Evolutionary conservation across 2,888 invertebrate genomes (phyloP), one percentile per base, ranked within the genome.

Genomic region (Neelides folsomi): DNA sequence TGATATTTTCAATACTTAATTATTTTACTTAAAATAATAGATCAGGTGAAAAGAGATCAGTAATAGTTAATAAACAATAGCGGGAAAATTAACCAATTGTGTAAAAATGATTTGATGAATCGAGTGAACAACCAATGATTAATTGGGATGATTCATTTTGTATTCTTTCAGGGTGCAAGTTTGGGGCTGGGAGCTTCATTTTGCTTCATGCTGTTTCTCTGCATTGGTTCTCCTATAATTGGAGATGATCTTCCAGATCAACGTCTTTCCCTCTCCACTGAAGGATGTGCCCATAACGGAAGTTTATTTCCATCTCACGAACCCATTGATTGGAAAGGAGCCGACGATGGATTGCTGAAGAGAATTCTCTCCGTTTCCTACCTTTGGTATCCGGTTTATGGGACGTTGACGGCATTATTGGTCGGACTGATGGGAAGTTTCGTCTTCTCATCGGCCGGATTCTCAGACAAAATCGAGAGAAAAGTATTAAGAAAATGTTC

Each of bases 361-460:
- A 52, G 55, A 54, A 35, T 60, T 12, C 53, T 62, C 19, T 56
- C 54, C 8, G 53, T 65, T 10, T 63, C 62, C 9, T 59, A 60
- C 18, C 44, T 65, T 5, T 65, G 64, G 64, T 63, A 65, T 43
- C 64, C 64, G 0, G 49, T 49, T 10, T 49, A 56, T 34, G 64
- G 64, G 44, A 53, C 46, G n/a, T 12, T 61, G 1, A 48, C 48
- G 1, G 44, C 55, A 5, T 20, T 55, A 2, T 20, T 57, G 3
- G 43, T 53, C 12, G 62, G 59, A 8, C n/a, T 62, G 1, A 1
- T 58, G 2, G 59, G 62, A 41, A 60, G 60, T 47, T 20, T 58
- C 5, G 27, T 60, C 1, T 52, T 51, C 13, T 38, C 59, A 7
- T 6, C 15, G 7, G 35, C 27, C 27, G 27, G 27, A 27, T 27